Evolutionary conservation across 2,113 vertebrate genomes (phyloP).

Genomic region (human): GRCh38 chrX:31664501-31665000

Average conservation of each 20-base stretch:
- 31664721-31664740: background rate
- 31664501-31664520: background rate
- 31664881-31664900: background rate
- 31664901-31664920: background rate
- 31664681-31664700: background rate
- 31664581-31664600: background rate
- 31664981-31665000: background rate
- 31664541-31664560: background rate
- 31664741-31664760: background rate
- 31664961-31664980: background rate
- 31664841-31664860: background rate
- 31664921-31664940: background rate
- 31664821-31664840: background rate
- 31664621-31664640: background rate
- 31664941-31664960: background rate
- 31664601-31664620: background rate
- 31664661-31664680: background rate
- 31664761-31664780: background rate
- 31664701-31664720: background rate
- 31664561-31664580: background rate
- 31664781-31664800: background rate
- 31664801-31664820: background rate
- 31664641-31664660: background rate
- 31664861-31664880: background rate
- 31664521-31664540: background rate